phyloP scores from a whole-genome alignment of 2,113 vertebrate species.

The Protobothrops flavoviridis region DNA sequence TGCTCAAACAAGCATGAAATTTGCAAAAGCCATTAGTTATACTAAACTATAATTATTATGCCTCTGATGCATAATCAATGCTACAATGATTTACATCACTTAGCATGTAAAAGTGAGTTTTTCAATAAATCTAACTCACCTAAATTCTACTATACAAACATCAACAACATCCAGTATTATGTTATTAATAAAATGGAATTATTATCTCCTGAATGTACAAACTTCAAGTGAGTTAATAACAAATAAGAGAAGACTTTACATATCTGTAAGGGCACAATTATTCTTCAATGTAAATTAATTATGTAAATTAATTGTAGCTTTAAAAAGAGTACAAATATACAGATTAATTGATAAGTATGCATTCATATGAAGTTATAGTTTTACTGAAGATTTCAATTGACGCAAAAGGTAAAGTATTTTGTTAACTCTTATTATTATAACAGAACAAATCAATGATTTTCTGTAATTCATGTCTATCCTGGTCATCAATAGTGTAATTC shows the following conservation, averaged over 20 bases:
- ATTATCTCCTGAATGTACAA: not conserved
- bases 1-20: conserved; percentile 66
- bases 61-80: conserved; percentile 31
- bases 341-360: not conserved
- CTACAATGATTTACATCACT: conserved; percentile 27
- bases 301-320: not conserved
- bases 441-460: conserved; percentile 46
- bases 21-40: conserved; percentile 57
- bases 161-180: conserved; percentile 17
- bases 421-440: conserved; percentile 26
- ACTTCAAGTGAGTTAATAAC: not conserved
- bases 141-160: conserved; percentile 50
- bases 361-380: not conserved
- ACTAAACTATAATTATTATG: conserved; percentile 53
- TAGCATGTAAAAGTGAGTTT: conserved; percentile 13
- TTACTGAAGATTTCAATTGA: conserved; percentile 33
- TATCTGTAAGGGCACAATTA: not conserved
- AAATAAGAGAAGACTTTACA: not conserved
- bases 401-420: conserved; percentile 33
- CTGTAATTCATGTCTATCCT: not conserved
- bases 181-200: conserved; percentile 1
- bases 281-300: not conserved
- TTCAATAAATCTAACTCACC: conserved; percentile 15
- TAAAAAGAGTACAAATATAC: not conserved
- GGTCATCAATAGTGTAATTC: not conserved